Evolutionary conservation across 2,888 invertebrate genomes (phyloP).

Genomic region (Helicoverpa assulta): DNA sequence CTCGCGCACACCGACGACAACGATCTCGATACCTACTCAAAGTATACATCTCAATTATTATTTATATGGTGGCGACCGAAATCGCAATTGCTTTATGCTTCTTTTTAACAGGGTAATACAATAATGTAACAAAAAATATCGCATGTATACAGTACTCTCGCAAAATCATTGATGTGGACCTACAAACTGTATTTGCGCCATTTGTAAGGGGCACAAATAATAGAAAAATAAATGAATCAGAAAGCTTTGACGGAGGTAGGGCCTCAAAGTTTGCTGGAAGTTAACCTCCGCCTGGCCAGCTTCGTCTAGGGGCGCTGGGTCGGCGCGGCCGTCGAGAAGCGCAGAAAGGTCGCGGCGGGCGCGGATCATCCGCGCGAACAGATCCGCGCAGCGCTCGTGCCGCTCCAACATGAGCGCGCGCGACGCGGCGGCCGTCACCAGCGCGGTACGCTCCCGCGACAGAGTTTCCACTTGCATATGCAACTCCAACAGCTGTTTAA

Average conservation of each 20-base stretch:
- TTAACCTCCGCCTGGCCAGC: slow-evolving; percentile 69
- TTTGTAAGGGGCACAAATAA: slow-evolving; percentile 6
- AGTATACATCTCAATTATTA: background rate
- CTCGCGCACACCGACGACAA: slow-evolving; percentile 78
- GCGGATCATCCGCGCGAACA: slow-evolving; percentile 78
- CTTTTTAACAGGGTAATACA: background rate
- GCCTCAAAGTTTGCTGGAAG: background rate
- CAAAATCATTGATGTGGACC: background rate
- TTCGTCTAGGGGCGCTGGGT: slow-evolving; percentile 69
- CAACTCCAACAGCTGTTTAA: slow-evolving; percentile 76
- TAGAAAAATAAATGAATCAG: slow-evolving; percentile 5
- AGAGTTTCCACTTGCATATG: slow-evolving; percentile 83
- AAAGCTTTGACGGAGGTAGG: background rate
- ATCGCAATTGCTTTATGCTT: background rate
- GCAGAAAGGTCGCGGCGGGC: slow-evolving; percentile 78
- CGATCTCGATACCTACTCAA: slow-evolving; percentile 75
- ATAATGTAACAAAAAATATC: background rate
- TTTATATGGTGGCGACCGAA: no score
- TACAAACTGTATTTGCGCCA: background rate
- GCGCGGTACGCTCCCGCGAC: slow-evolving; percentile 78
- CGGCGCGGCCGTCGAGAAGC: slow-evolving; percentile 69
- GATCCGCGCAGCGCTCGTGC: slow-evolving; percentile 82
- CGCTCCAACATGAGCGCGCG: slow-evolving; percentile 85
- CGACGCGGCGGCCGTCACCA: slow-evolving; percentile 81
- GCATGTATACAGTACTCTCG: background rate